phyloP scores from a whole-genome alignment of 30 jellyfish, hydroid and myxozoan species.

The Sanderia malayensis region DNA sequence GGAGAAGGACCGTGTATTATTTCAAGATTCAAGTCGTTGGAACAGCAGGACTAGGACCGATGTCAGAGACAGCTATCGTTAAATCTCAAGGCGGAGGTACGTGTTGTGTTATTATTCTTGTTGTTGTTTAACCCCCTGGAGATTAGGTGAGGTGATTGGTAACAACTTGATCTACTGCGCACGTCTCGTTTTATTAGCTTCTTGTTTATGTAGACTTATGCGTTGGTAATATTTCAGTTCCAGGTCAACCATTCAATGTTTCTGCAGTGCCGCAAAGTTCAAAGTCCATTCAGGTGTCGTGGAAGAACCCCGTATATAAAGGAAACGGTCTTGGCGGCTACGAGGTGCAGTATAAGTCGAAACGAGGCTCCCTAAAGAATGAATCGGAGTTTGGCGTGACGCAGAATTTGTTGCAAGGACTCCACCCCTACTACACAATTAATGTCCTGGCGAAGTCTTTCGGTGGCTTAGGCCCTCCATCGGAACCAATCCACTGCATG shows the following conservation, averaged over 20 bases:
- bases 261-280: slow-evolving; percentile 40
- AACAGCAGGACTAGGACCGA: slow-evolving; percentile 67
- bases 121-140: no score
- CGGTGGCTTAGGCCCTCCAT: slow-evolving; percentile 77
- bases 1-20: slow-evolving; percentile 39
- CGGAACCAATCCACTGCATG: slow-evolving; percentile 42
- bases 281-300: slow-evolving; percentile 39
- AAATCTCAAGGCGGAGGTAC: slow-evolving; percentile 71
- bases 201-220: no score
- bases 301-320: slow-evolving; percentile 67
- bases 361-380: not conserved
- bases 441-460: slow-evolving; percentile 67
- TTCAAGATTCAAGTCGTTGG: slow-evolving; percentile 79
- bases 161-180: no score
- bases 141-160: no score
- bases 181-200: no score
- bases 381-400: slow-evolving; percentile 40
- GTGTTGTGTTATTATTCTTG: no score
- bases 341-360: slow-evolving; percentile 49
- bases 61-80: slow-evolving; percentile 60
- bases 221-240: no score
- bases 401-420: slow-evolving; percentile 28
- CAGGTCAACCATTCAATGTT: slow-evolving; percentile 49
- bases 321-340: slow-evolving; percentile 89
- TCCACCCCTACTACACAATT: slow-evolving; percentile 72